These are phyloP conservation scores for Amiota minor DNA, from an alignment of 2,888 invertebrate genomes.

Conservation along the genomic window DNA sequence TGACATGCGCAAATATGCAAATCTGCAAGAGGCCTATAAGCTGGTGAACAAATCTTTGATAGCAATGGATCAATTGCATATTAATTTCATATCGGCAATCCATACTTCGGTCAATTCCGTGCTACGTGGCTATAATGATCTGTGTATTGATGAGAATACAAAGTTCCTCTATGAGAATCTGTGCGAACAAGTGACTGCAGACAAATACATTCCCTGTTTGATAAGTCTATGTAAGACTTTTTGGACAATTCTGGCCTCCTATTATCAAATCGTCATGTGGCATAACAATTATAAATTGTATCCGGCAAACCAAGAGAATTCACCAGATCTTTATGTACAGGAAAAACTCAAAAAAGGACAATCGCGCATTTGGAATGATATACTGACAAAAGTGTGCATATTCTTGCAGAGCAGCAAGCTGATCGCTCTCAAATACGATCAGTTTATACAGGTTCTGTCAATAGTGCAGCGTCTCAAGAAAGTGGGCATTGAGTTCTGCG, in stretches of 20 bases:
- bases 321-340: conserved; percentile 84
- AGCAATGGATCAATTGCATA: conserved; percentile 94
- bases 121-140: conserved; percentile 75
- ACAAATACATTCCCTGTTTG: conserved; percentile 79
- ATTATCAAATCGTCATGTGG: conserved; percentile 77
- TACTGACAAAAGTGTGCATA: conserved; percentile 90
- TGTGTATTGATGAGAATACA: conserved; percentile 75
- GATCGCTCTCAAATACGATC: conserved; percentile 92
- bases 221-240: conserved; percentile 90
- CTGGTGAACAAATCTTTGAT: conserved; percentile 92
- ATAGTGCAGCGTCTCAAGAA: conserved; percentile 90
- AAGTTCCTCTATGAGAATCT: conserved; percentile 86
- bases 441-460: conserved; percentile 92
- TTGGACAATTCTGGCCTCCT: conserved; percentile 85
- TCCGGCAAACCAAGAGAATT: conserved; percentile 69
- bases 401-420: conserved; percentile 86
- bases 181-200: conserved; percentile 76
- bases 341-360: conserved; percentile 93
- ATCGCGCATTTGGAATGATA: conserved; percentile 92
- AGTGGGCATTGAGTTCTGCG: conserved; percentile 91
- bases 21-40: conserved; percentile 89
- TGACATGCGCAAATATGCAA: conserved; percentile 84
- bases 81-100: conserved; percentile 95
- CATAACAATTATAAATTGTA: conserved; percentile 72
- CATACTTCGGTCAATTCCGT: conserved; percentile 83